Evolutionary conservation across 2,797 vertebrate species (phyloP), one percentile per base, ranked within the genome.

Genomic region (Buphagus erythrorhynchus): DNA sequence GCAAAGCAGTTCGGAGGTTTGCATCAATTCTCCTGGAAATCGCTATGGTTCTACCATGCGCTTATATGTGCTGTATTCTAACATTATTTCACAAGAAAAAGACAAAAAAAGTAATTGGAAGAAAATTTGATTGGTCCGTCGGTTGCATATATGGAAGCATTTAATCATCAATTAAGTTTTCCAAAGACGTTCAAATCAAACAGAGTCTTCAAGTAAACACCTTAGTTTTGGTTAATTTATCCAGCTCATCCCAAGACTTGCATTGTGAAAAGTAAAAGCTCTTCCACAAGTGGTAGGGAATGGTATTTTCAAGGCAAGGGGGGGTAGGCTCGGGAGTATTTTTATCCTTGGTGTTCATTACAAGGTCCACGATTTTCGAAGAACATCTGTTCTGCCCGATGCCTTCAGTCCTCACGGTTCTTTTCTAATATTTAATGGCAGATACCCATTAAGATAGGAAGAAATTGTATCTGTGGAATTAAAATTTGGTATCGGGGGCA

Each of bases 301-400:
- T 33, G 25, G 19, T 82, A 4, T 38, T 43, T 61, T 69, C 55
- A 80, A 49, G 45, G 49, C 8, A 38, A 17, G 15, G 29, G 18
- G 29, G 9, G 14, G 13, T 31, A 86, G 40, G 8, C 15, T 79
- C 4, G 13, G n/a, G 10, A 57, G 29, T 83, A 68, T 68, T 93
- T 91, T 95, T 87, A 82, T 68, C 55, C 36, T 76, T 57, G 63
- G 65, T 80, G 66, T 85, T 95, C 63, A 72, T 82, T 92, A 77
- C 86, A 79, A 38, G 49, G 62, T 90, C 51, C 62, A 51, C 9
- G 54, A 83, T 94, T 91, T 96, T 79, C 9, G 33, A 90, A 87
- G 38, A 92, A 78, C 77, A 92, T 96, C 74, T 88, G 90, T 69
- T 94, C 76, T 65, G 63, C 63, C 63, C 74, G 19, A 51, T 82